These are phyloP conservation scores for Epinephelus coioides DNA, from an alignment of 2,797 vertebrate genomes.

Conservation along the genomic window DNA sequence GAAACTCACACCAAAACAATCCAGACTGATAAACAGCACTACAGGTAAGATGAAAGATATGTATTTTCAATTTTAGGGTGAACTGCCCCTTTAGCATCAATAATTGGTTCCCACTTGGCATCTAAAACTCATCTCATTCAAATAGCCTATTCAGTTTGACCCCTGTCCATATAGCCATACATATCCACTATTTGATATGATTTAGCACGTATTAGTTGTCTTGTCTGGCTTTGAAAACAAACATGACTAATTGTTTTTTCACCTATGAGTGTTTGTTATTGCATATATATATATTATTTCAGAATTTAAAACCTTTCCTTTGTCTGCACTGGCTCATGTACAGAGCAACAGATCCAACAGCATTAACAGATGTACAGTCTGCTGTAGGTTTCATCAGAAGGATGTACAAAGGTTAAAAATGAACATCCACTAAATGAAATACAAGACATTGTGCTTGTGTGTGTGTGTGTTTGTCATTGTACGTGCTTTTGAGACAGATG, in stretches of 20 bases:
- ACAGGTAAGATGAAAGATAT: too few species aligned
- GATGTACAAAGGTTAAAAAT: background rate
- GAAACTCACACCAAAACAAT: too few species aligned
- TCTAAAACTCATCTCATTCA: too few species aligned
- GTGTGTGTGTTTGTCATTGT: slow-evolving; percentile 13
- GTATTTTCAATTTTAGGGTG: too few species aligned
- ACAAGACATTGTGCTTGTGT: background rate
- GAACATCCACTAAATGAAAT: background rate
- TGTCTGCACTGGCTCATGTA: background rate
- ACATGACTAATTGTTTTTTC: background rate
- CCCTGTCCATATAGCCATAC: too few species aligned
- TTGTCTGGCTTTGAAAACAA: background rate
- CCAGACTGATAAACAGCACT: too few species aligned
- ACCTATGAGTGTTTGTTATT: background rate
- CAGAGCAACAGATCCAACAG: background rate
- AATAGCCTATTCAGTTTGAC: too few species aligned
- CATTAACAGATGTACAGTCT: background rate
- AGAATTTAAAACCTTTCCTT: background rate
- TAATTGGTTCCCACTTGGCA: too few species aligned
- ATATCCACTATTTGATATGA: background rate
- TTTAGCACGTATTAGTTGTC: background rate
- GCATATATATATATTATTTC: background rate
- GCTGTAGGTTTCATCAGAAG: background rate
- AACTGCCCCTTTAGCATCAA: too few species aligned
- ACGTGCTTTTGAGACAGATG: slow-evolving; percentile 44